Evolutionary conservation across 2,113 vertebrate species (phyloP).

Genomic region (Noturus placidus): DNA sequence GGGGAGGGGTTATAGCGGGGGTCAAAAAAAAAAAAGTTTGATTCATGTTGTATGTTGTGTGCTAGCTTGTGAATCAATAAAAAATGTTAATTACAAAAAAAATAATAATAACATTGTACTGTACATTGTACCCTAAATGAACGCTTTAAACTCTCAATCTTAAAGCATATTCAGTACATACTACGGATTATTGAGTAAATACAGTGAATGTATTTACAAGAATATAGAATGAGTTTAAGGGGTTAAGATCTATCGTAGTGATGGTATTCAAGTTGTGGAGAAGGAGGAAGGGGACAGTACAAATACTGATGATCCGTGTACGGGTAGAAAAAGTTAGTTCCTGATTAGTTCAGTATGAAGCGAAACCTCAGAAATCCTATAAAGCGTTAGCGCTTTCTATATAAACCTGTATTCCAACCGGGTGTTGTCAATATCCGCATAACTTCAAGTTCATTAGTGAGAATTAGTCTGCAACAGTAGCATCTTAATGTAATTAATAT

Average conservation of each 20-base stretch:
- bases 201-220: background rate
- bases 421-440: background rate
- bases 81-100: no score
- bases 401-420: background rate
- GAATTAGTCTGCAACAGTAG: background rate
- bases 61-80: no score
- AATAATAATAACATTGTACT: background rate
- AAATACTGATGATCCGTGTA: background rate
- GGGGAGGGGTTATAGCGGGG: no score
- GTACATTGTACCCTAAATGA: background rate
- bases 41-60: no score
- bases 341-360: background rate
- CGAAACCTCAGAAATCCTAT: background rate
- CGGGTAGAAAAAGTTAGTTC: background rate
- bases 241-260: background rate
- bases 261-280: background rate
- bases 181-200: background rate
- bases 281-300: background rate
- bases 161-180: background rate
- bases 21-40: no score
- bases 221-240: background rate
- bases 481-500: constrained; percentile 9
- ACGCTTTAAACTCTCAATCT: background rate
- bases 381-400: background rate
- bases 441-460: background rate